phyloP scores from a whole-genome alignment of 2,888 invertebrate genomes.

The Euplexia lucipara region DNA sequence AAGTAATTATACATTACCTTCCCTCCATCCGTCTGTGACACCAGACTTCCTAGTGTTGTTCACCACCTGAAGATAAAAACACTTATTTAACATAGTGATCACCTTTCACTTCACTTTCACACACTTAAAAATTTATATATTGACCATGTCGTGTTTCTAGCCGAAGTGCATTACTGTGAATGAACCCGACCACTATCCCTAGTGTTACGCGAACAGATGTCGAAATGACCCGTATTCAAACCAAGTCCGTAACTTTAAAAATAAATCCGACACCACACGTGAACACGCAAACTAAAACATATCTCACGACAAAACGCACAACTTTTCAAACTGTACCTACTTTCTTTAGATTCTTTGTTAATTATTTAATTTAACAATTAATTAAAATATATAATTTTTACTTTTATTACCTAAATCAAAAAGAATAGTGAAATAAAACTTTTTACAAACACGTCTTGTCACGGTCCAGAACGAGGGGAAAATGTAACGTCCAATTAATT shows the following conservation, averaged over 20 bases:
- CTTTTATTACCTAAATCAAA: slow-evolving; percentile 40
- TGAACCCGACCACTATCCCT: slow-evolving; percentile 71
- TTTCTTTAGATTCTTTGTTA: slow-evolving; percentile 52
- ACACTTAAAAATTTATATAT: slow-evolving; percentile 63
- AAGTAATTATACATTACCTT: slow-evolving; percentile 76
- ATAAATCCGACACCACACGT: slow-evolving; percentile 75
- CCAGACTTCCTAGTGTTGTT: slow-evolving; percentile 93
- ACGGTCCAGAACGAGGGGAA: slow-evolving; percentile 79
- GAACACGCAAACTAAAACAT: slow-evolving; percentile 58
- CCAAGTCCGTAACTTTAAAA: slow-evolving; percentile 77
- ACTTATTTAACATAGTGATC: slow-evolving; percentile 66
- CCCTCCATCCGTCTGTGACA: slow-evolving; percentile 89
- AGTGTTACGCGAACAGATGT: slow-evolving; percentile 78
- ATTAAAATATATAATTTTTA: slow-evolving; percentile 42
- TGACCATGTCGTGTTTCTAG: slow-evolving; percentile 80
- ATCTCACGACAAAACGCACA: slow-evolving; percentile 71
- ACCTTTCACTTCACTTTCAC: slow-evolving; percentile 73
- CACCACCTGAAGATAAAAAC: slow-evolving; percentile 89
- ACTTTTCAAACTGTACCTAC: slow-evolving; percentile 45
- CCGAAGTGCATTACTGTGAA: slow-evolving; percentile 74
- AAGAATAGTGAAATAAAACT: slow-evolving; percentile 53
- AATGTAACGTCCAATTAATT: slow-evolving; percentile 78
- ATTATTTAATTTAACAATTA: slow-evolving; percentile 23
- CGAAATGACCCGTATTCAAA: slow-evolving; percentile 83
- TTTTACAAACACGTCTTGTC: slow-evolving; percentile 74